phyloP scores from a whole-genome alignment of 2,797 vertebrate species.

The Arvicola amphibius region DNA sequence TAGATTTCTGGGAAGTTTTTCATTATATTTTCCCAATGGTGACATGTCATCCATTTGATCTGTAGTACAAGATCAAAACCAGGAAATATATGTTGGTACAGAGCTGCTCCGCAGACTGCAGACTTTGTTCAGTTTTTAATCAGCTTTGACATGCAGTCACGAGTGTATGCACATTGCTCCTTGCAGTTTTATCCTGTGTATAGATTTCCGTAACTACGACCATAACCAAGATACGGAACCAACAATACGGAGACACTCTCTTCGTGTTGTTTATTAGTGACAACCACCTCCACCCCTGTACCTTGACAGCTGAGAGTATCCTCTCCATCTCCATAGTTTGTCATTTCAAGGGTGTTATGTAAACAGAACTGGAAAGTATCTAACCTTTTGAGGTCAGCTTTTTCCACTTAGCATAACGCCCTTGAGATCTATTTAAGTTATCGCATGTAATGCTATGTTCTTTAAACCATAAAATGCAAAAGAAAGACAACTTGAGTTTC shows the following conservation, averaged over 20 bases:
- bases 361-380: slow-evolving; percentile 55
- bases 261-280: neutral
- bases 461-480: slow-evolving; percentile 65
- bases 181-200: neutral
- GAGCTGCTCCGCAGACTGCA: neutral
- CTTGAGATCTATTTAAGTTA: slow-evolving; percentile 51
- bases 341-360: slow-evolving; percentile 58
- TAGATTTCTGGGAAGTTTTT: neutral
- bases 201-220: slow-evolving; percentile 13
- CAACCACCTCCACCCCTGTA: neutral
- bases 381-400: slow-evolving; percentile 33
- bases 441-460: neutral
- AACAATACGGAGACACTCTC: neutral
- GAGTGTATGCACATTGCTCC: neutral
- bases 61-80: neutral
- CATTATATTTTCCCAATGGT: neutral
- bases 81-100: neutral
- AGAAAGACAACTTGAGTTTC: slow-evolving; percentile 50
- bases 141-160: neutral
- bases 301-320: slow-evolving; percentile 10
- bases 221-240: neutral
- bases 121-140: neutral
- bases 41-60: neutral
- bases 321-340: neutral
- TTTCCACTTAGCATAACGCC: slow-evolving; percentile 44